Percentiles rank a stretch among this genome's conserved stretches.
phyloP scores from a whole-genome alignment of 2,797 vertebrate species.

The Eutrigla gurnardus region DNA sequence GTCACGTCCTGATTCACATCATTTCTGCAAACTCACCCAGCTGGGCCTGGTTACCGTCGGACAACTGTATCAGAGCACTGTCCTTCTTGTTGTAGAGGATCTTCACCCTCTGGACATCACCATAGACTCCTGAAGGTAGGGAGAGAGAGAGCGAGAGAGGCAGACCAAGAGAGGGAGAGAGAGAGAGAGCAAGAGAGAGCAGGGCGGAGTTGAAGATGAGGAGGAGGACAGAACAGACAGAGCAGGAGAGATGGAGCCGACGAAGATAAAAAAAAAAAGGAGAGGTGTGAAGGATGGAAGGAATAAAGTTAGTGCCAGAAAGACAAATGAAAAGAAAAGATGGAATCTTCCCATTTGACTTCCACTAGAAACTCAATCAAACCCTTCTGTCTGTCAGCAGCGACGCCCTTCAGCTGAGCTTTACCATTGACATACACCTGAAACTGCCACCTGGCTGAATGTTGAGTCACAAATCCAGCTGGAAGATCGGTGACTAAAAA shows the following conservation, averaged over 20 bases:
- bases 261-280: slow-evolving; percentile 72
- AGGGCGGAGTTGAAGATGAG: slow-evolving; percentile 53
- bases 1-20: too few relatives aligned
- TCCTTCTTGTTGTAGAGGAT: slow-evolving; percentile 99
- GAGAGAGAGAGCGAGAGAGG: not conserved
- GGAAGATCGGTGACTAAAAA: slow-evolving; percentile 14
- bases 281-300: slow-evolving; percentile 82
- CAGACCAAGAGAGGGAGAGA: slow-evolving; percentile 24
- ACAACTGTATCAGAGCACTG: slow-evolving; percentile 98
- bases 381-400: slow-evolving; percentile 43
- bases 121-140: slow-evolving; percentile 91
- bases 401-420: slow-evolving; percentile 17
- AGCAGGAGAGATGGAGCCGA: slow-evolving; percentile 81
- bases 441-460: slow-evolving; percentile 6
- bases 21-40: slow-evolving; percentile 86
- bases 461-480: slow-evolving; percentile 22
- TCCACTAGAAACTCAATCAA: slow-evolving; percentile 60
- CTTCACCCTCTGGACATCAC: slow-evolving; percentile 99
- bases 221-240: slow-evolving; percentile 74
- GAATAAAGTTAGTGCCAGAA: slow-evolving; percentile 86
- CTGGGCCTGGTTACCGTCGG: slow-evolving; percentile 97
- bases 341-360: slow-evolving; percentile 80
- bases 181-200: slow-evolving; percentile 47
- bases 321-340: slow-evolving; percentile 89
- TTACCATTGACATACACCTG: slow-evolving; percentile 24